phyloP scores from a whole-genome alignment of 1,140 invertebrate genomes.

The Nixonia krombeini region DNA sequence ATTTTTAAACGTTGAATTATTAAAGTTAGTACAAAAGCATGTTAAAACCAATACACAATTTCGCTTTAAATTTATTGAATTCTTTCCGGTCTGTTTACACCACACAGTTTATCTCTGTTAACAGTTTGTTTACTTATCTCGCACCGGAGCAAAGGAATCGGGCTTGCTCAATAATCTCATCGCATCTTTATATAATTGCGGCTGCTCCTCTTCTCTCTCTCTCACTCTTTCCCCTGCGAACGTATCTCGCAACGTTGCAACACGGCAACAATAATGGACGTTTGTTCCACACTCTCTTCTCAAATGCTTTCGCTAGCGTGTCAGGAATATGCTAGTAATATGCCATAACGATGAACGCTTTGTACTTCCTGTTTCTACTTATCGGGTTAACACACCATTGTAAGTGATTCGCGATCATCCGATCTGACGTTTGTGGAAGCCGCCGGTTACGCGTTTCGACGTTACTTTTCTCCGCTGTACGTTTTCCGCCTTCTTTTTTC shows the following conservation, averaged over 20 bases:
- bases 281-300: conserved; percentile 8
- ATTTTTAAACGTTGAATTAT: no score
- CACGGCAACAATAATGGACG: conserved; percentile 31
- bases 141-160: conserved; percentile 33
- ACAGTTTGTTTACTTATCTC: conserved; percentile 34
- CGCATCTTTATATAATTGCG: conserved; percentile 41
- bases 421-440: no score
- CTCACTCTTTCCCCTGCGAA: no score
- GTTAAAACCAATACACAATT: no score
- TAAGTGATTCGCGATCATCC: conserved; percentile 9
- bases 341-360: conserved; percentile 16
- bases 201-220: conserved; percentile 15
- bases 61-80: no score
- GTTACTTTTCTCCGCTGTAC: no score
- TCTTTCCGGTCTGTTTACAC: no score
- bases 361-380: conserved; percentile 17
- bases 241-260: conserved; percentile 32
- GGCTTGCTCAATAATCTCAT: conserved; percentile 36
- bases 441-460: no score
- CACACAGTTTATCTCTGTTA: no score
- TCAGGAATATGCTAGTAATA: conserved; percentile 8
- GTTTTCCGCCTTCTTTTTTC: no score
- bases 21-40: no score
- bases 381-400: conserved; percentile 12
- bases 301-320: conserved; percentile 20